Percentiles rank a stretch among this genome's conserved stretches.
phyloP scores from a whole-genome alignment of 1,140 invertebrate genomes.

The Caenorhabditis tropicalis region DNA sequence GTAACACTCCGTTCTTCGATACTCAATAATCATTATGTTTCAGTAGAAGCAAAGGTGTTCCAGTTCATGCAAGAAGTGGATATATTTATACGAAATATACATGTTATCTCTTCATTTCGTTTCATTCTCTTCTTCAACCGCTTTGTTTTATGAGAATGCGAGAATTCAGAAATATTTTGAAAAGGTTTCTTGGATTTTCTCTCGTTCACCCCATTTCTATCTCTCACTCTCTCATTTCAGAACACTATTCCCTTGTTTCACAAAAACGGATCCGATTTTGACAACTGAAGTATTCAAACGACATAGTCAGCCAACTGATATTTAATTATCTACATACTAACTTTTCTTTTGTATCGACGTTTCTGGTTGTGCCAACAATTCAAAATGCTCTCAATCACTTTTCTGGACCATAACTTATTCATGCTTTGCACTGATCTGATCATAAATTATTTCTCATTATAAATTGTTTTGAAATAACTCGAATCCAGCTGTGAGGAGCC shows the following conservation, averaged over 20 bases:
- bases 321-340: background rate
- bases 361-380: conserved; percentile 23
- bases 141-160: conserved; percentile 58
- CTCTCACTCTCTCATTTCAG: too few species aligned
- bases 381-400: background rate
- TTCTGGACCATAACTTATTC: background rate
- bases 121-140: conserved; percentile 58
- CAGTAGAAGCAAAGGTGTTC: conserved; percentile 21
- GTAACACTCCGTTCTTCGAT: conserved; percentile 30
- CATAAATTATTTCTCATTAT: background rate
- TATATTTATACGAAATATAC: conserved; percentile 52
- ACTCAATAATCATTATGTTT: background rate
- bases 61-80: conserved; percentile 25
- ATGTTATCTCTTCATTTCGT: conserved; percentile 48
- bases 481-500: too few species aligned
- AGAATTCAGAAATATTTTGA: conserved; percentile 55
- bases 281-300: conserved; percentile 17
- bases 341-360: background rate
- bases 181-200: background rate
- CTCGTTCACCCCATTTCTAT: background rate
- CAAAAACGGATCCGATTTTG: conserved; percentile 9
- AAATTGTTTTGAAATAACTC: too few species aligned
- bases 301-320: conserved; percentile 25
- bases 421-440: background rate
- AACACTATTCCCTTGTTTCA: background rate